These are phyloP conservation scores for Tetragonula clypearis DNA, from an alignment of 1,140 invertebrate genomes.

Conservation along the genomic window DNA sequence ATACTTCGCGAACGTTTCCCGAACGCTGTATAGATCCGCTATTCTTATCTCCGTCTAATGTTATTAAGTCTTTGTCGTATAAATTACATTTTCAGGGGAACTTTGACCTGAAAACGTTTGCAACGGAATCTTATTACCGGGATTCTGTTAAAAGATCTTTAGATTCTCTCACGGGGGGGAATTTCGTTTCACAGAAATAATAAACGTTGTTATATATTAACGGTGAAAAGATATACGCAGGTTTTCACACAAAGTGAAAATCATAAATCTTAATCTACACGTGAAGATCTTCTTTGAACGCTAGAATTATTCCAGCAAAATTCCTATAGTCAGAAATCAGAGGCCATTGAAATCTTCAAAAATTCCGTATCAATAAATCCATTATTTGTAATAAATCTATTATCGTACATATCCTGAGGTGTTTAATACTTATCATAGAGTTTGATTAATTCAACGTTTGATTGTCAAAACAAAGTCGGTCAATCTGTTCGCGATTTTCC, in stretches of 20 bases:
- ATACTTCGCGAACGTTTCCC: conserved; percentile 6
- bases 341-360: background rate
- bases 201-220: background rate
- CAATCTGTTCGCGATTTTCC: background rate
- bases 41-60: background rate
- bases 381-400: too few species aligned
- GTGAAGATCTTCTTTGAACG: background rate
- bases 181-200: background rate
- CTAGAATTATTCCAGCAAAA: background rate
- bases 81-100: background rate
- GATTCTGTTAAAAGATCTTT: background rate
- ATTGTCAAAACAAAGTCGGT: background rate
- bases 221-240: background rate
- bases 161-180: background rate
- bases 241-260: background rate
- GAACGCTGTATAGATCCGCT: background rate
- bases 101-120: background rate
- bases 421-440: too few species aligned
- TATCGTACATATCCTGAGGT: too few species aligned
- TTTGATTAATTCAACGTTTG: background rate
- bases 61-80: background rate
- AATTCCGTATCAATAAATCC: background rate
- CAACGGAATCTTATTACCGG: background rate
- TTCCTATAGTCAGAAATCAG: background rate
- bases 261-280: too few species aligned